These are phyloP conservation scores for Trachelus stipa DNA, from an alignment of 2,888 invertebrate species.

Conservation along the genomic window DNA sequence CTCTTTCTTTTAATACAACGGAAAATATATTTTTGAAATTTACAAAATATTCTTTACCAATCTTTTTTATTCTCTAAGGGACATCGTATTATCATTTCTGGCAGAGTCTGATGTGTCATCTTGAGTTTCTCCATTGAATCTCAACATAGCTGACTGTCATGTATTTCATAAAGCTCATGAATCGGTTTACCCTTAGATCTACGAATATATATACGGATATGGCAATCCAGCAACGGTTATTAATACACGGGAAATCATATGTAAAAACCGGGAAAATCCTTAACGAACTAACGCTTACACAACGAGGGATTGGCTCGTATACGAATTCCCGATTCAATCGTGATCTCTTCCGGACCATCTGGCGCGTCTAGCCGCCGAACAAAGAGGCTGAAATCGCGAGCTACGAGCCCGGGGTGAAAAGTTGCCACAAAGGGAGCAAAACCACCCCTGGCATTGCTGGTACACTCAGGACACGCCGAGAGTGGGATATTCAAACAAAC, in stretches of 20 bases:
- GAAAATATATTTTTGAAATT: not conserved
- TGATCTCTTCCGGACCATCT: constrained; percentile 20
- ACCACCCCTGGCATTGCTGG: constrained; percentile 4
- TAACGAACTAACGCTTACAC: not conserved
- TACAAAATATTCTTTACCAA: not conserved
- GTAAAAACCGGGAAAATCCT: not conserved
- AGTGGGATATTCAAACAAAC: not conserved
- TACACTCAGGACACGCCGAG: not conserved
- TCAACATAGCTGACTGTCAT: not conserved
- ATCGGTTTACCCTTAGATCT: not conserved
- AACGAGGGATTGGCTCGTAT: not conserved
- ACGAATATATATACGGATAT: not conserved
- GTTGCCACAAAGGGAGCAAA: constrained; percentile 20
- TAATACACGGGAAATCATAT: not conserved
- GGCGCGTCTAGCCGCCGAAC: constrained; percentile 17
- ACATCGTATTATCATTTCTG: not conserved
- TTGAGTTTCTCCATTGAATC: not conserved
- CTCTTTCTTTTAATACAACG: not conserved
- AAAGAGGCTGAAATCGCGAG: constrained; percentile 13
- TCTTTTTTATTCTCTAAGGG: not conserved
- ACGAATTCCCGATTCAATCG: constrained; percentile 13
- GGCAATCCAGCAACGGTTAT: not conserved
- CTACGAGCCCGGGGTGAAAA: constrained; percentile 13
- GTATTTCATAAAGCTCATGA: not conserved
- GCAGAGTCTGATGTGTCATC: not conserved